Percentiles rank a stretch among this genome's conserved stretches.
Evolutionary conservation across 2,113 vertebrate genomes (phyloP).

Genomic region (Heliornis fulica): DNA sequence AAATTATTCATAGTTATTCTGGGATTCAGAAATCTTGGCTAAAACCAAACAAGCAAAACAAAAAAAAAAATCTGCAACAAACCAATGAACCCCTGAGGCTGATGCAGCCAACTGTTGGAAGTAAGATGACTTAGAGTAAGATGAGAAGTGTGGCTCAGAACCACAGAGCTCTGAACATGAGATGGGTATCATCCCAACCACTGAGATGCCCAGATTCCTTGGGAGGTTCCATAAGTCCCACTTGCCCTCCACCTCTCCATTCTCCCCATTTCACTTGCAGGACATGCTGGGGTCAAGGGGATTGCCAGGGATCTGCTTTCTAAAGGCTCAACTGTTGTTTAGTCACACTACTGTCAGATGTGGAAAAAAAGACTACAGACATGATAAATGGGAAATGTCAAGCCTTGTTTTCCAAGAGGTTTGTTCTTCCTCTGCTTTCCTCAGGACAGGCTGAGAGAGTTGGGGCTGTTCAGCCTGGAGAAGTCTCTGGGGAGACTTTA

Average conservation of each 20-base stretch:
- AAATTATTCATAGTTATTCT: not conserved
- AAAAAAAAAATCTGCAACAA: not conserved
- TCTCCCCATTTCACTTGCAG: not conserved
- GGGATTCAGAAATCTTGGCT: not conserved
- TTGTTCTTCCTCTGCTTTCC: not conserved
- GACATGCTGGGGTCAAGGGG: fast-evolving
- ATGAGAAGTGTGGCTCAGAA: not conserved
- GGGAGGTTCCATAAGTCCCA: fast-evolving
- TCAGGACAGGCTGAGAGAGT: no score
- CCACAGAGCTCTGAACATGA: not conserved
- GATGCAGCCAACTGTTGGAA: not conserved
- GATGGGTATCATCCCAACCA: not conserved
- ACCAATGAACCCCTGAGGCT: not conserved
- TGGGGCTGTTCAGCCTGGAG: no score
- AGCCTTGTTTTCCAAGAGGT: not conserved
- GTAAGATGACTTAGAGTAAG: not conserved
- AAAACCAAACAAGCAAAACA: not conserved
- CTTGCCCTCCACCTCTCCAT: not conserved
- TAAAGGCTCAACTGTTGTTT: fast-evolving
- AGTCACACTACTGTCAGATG: not conserved
- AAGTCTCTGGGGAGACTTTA: no score
- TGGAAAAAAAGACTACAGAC: not conserved
- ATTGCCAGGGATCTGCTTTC: not conserved
- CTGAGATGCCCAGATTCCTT: not conserved
- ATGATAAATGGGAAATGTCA: not conserved